These are phyloP conservation scores for Vimba vimba DNA, from an alignment of 2,113 vertebrate genomes.

Conservation along the genomic window DNA sequence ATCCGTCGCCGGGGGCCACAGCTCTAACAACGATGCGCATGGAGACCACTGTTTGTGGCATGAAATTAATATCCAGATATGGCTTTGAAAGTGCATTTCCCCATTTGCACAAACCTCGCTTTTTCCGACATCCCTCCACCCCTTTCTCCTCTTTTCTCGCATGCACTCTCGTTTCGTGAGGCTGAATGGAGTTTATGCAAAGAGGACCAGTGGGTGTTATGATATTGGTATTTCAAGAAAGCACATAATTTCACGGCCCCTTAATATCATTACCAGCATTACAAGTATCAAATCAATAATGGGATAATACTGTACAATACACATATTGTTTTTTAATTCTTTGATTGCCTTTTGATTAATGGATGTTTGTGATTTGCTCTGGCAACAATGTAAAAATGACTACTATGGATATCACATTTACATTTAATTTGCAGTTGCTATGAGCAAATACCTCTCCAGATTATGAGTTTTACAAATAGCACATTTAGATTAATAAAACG, in stretches of 20 bases:
- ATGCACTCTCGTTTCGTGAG: conserved; percentile 5
- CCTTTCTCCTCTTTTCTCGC: background rate
- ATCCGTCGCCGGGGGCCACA: conserved; percentile 87
- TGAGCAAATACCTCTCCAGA: conserved; percentile 48
- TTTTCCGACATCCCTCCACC: background rate
- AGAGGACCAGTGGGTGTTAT: conserved; percentile 43
- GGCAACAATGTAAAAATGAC: background rate
- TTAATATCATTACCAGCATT: conserved; percentile 57
- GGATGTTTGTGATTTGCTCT: conserved; percentile 48
- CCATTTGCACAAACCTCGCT: conserved; percentile 27
- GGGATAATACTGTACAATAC: conserved; percentile 30
- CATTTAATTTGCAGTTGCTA: conserved; percentile 45
- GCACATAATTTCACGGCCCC: conserved; percentile 51
- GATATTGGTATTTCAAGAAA: conserved; percentile 47
- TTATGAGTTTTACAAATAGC: conserved; percentile 62
- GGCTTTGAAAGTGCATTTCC: conserved; percentile 37
- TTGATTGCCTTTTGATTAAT: conserved; percentile 50
- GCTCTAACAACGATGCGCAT: conserved; percentile 83
- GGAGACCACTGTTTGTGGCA: conserved; percentile 76
- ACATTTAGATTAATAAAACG: conserved; percentile 73
- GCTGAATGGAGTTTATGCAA: conserved; percentile 45
- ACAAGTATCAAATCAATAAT: conserved; percentile 53
- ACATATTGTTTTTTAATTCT: conserved; percentile 38
- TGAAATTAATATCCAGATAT: conserved; percentile 75
- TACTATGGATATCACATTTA: conserved; percentile 46